Evolutionary conservation across 2,113 vertebrate genomes (phyloP), one percentile per base, ranked within the genome.

Genomic region (Lagopus muta): DNA sequence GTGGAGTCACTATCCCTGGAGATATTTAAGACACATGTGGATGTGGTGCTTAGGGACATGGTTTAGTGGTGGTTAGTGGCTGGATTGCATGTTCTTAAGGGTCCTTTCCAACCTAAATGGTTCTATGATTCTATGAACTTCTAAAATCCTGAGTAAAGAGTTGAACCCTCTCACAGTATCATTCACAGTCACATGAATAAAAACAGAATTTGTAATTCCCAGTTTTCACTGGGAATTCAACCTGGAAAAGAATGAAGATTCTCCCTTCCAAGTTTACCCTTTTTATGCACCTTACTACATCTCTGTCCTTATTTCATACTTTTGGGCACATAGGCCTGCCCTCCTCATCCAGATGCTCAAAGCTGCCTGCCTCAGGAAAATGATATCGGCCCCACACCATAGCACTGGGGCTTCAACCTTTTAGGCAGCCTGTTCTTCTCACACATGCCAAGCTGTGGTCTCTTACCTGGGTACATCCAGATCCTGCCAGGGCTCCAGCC

Each of bases 371-470:
- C 17, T 55, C 21, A 58, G 34, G 75, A 72, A 89, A 82, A 72
- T 25, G 19, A 69, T 42, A 30, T 65, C 50, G 13, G 2, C 13
- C 21, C 8, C 30, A 52, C 28, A 72, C 22, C 48, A 66, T 0
- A 1, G 75, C 27, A 60, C 14, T 52, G 50, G 22, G 73, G 10
- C 24, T 48, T 61, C 55, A 79, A 16, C 16, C 17, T 66, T 91
- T n/a, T n/a, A 50, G 30, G 15, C 20, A 82, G 24, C 21, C 34
- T 20, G 8, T 92, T 72, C 61, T 47, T 19, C 20, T 14, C 1
- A 13, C 66, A 70, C 0, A 0, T 70, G 60, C 36, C 89, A 91
- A 81, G 60, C 38, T 13, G 4, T n/a, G 34, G 12, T 17, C 36
- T 73, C 62, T 62, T 87, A 36, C 45, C 42, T 60, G 79, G 77